Conservation (phyloP, 2,888 invertebrate genomes). For the Parasteatoda lunata region DNA sequence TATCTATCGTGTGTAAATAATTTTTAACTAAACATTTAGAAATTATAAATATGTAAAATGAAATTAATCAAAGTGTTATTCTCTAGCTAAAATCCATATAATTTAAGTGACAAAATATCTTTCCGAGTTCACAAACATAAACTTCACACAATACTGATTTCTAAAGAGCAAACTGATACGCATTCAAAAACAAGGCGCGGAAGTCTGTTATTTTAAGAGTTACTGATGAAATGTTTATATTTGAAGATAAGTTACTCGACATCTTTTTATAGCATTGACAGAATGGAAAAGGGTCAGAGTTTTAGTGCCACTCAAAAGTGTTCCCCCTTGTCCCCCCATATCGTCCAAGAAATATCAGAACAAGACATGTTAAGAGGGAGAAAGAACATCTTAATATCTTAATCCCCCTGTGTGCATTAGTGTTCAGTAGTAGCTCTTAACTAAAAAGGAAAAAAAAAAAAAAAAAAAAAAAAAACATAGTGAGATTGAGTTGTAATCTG, state of each 20-base stretch:
- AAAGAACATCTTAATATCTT: slow-evolving; percentile 23
- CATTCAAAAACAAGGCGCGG: too few relatives aligned
- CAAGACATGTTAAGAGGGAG: background rate
- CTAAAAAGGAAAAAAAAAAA: background rate
- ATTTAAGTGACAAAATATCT: too few relatives aligned
- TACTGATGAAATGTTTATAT: slow-evolving; percentile 53
- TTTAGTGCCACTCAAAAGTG: slow-evolving; percentile 56
- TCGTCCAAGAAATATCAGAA: background rate
- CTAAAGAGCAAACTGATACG: too few relatives aligned
- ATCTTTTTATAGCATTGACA: slow-evolving; percentile 40
- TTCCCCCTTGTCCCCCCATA: background rate
- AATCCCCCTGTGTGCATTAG: slow-evolving; percentile 17
- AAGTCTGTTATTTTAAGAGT: too few relatives aligned
- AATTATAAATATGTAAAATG: too few relatives aligned
- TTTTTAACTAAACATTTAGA: too few relatives aligned
- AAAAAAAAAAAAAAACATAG: too few relatives aligned
- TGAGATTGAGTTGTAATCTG: slow-evolving; percentile 3
- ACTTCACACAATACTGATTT: too few relatives aligned
- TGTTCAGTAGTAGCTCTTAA: slow-evolving; percentile 41
- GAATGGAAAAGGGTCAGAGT: slow-evolving; percentile 9
- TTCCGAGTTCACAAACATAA: too few relatives aligned
- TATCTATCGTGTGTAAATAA: too few relatives aligned
- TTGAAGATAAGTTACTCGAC: slow-evolving; percentile 50
- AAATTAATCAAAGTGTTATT: too few relatives aligned
- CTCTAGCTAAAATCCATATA: too few relatives aligned